Evolutionary conservation across 2,113 vertebrate genomes (phyloP).

Genomic region (Psephotus haematonotus): DNA sequence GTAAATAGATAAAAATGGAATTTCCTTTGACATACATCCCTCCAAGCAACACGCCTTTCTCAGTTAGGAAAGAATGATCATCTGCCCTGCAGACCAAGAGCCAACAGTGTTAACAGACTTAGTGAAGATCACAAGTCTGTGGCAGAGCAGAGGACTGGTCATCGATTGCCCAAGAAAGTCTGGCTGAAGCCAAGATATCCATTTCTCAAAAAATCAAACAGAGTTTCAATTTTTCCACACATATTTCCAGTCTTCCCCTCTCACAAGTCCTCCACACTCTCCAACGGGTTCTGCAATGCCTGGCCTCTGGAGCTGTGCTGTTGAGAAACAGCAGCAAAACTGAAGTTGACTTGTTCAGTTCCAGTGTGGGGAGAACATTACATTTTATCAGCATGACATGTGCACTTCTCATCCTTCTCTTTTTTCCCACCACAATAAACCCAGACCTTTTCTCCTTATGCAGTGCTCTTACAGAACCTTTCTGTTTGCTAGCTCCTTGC

Average conservation of each 20-base stretch:
- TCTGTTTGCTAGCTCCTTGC: neutral
- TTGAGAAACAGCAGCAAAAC: neutral
- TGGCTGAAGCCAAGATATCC: neutral
- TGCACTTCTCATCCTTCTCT: neutral
- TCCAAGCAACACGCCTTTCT: neutral
- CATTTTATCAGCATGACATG: neutral
- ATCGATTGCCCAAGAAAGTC: neutral
- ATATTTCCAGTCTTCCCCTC: neutral
- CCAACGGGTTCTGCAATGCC: neutral
- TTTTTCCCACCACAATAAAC: neutral
- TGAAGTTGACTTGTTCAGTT: neutral
- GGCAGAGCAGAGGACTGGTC: neutral
- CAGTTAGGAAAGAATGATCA: neutral
- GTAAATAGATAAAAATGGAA: neutral
- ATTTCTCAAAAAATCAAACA: neutral
- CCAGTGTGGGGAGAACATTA: neutral
- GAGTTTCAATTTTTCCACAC: neutral
- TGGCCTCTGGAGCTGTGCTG: neutral
- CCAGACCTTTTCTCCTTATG: neutral
- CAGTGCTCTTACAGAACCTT: neutral
- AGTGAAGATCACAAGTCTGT: neutral
- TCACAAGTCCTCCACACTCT: accelerated
- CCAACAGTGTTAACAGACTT: neutral
- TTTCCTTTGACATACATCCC: neutral
- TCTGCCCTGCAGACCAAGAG: neutral